phyloP scores from a whole-genome alignment of 2,113 vertebrate genomes.

The Abramis brama region DNA sequence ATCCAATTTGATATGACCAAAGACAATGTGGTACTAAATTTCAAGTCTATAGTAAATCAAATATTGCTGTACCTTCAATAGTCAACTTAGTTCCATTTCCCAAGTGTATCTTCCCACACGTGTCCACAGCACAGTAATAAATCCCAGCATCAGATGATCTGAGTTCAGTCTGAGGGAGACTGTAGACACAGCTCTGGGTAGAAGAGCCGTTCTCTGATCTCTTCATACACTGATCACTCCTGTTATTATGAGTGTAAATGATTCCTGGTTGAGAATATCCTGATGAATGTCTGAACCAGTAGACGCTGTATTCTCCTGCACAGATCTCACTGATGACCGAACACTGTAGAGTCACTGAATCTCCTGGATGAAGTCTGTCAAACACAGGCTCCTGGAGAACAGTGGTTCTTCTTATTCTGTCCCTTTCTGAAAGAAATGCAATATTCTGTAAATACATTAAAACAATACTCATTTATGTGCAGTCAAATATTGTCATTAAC shows the following conservation, averaged over 20 bases:
- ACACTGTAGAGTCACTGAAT: constrained; percentile 59
- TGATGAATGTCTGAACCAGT: constrained; percentile 56
- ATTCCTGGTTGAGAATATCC: constrained; percentile 45
- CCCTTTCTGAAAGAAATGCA: neutral
- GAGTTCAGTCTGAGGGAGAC: constrained; percentile 52
- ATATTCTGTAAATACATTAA: neutral
- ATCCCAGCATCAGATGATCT: constrained; percentile 53
- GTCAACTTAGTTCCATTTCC: constrained; percentile 54
- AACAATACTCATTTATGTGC: neutral
- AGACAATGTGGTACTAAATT: neutral
- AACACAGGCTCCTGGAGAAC: constrained; percentile 6
- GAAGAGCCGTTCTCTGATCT: constrained; percentile 18
- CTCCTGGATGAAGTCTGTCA: constrained; percentile 42
- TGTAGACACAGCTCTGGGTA: constrained; percentile 57
- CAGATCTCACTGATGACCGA: constrained; percentile 37
- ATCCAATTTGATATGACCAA: neutral
- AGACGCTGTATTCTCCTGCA: constrained; percentile 48
- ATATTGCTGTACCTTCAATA: constrained; percentile 10
- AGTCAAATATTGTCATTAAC: neutral
- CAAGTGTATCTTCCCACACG: constrained; percentile 60
- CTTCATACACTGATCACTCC: constrained; percentile 41
- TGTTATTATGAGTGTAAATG: constrained; percentile 46
- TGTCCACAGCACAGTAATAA: constrained; percentile 61
- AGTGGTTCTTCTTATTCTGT: neutral
- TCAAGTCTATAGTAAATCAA: neutral